Base-by-base conservation (phyloP, 2,113 vertebrate species). In the Turnix velox region DNA sequence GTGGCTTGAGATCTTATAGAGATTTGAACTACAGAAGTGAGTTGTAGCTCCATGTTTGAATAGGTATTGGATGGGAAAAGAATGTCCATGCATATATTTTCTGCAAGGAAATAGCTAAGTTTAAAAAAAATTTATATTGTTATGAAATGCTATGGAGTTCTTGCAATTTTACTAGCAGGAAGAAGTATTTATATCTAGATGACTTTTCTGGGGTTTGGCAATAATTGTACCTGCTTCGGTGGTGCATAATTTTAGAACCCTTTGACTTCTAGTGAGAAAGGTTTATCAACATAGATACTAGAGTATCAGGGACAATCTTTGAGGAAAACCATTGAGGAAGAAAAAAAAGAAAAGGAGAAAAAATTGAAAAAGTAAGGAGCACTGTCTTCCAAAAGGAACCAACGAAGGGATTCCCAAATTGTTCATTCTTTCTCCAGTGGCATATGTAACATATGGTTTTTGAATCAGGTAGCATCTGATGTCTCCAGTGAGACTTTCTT, bases 401-500 rank as follows among this genome's bases (percentile, higher is more conserved):
- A 71, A 24, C 68, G 43, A 88, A 92, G 85, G 27, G 42, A 91
- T 85, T 88, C 43, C 57, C 66, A 77, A 81, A 19, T 84, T 92
- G 69, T 95, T 62, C 6, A 5, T 88, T 95, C 61, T 90, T 72
- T 25, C 46, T 81, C 15, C 92, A 28, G 49, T 79, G 31, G 20
- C 55, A 92, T 96, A 87, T 62, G 4, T 66, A 80, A 74, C 74
- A 75, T 85, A 61, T 89, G 67, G 14, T 84, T 82, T 96, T 92
- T 91, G 58, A 95, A 94, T 86, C 52, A 40, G 46, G 46, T 94
- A 81, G 65, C 86, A 95, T 69, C 55, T 93, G 86, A 96, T 84
- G 27, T 59, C 39, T 91, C 93, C 66, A 88, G 37, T 71, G 69
- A 59, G 86, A 87, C 31, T 46, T 96, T 87, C 42, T 94, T 93